These are phyloP conservation scores for Sebastes kiyomatsui DNA, from an alignment of 2,797 vertebrate genomes.

Conservation along the genomic window DNA sequence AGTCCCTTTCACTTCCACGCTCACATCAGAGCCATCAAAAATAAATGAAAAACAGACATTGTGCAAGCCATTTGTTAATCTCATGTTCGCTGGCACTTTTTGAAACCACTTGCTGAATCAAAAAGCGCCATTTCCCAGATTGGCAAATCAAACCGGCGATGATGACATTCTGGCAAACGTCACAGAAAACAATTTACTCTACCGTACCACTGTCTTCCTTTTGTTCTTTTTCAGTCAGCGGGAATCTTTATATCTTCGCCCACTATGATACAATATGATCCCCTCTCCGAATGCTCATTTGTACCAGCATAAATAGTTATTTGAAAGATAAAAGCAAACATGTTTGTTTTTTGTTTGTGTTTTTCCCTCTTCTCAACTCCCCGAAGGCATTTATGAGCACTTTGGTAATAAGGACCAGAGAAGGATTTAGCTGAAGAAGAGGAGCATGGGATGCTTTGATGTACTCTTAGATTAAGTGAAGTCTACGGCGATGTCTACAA, in stretches of 20 bases:
- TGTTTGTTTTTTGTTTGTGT: constrained; percentile 85
- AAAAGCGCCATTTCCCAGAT: constrained; percentile 29
- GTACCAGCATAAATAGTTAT: constrained; percentile 83
- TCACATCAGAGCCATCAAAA: constrained; percentile 72
- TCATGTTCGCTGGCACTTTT: constrained; percentile 56
- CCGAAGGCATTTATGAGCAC: constrained; percentile 82
- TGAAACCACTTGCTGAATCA: constrained; percentile 46
- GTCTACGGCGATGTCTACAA: constrained; percentile 81
- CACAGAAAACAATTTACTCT: constrained; percentile 17
- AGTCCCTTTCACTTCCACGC: constrained; percentile 58
- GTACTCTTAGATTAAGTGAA: constrained; percentile 85
- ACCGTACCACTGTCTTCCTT: neutral
- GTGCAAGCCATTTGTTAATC: constrained; percentile 72
- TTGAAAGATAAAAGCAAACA: constrained; percentile 86
- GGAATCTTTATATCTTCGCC: constrained; percentile 51
- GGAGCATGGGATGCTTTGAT: constrained; percentile 82
- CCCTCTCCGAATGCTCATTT: constrained; percentile 79
- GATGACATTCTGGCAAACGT: constrained; percentile 55
- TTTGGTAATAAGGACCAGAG: constrained; percentile 85
- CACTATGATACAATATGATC: constrained; percentile 47
- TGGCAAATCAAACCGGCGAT: constrained; percentile 13
- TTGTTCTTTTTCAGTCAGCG: constrained; percentile 52
- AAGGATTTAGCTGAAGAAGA: constrained; percentile 77
- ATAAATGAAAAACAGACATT: constrained; percentile 67
- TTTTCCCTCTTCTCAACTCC: constrained; percentile 69